These are phyloP conservation scores for Liasis olivaceus DNA, from an alignment of 2,797 vertebrate species.

Conservation along the genomic window DNA sequence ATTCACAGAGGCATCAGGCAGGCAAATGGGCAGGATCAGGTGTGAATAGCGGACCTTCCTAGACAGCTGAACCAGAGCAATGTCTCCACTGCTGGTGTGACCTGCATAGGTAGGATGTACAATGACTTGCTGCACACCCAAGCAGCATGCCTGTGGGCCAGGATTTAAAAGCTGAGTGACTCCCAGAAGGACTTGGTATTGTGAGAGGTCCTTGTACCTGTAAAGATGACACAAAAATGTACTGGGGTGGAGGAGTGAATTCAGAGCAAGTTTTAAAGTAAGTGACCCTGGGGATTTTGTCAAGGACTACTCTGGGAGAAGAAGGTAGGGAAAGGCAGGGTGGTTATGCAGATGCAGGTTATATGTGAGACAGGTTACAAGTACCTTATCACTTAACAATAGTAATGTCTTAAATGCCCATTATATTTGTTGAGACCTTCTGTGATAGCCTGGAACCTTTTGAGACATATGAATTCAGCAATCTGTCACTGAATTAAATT, in stretches of 20 bases:
- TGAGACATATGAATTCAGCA: background rate
- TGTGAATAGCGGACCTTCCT: conserved; percentile 72
- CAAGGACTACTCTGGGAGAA: background rate
- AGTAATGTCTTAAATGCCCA: background rate
- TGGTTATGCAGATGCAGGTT: background rate
- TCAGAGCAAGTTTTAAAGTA: background rate
- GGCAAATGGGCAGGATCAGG: conserved; percentile 76
- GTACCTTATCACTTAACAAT: background rate
- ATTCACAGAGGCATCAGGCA: conserved; percentile 69
- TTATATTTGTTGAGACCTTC: background rate
- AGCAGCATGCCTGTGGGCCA: conserved; percentile 51
- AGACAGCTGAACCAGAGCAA: conserved; percentile 80
- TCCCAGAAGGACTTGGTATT: conserved; percentile 75
- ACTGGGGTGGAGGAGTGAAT: background rate
- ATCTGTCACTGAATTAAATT: background rate
- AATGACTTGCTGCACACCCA: conserved; percentile 63
- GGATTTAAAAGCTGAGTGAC: conserved; percentile 67
- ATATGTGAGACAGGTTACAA: background rate
- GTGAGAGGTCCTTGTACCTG: conserved; percentile 20
- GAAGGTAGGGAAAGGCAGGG: background rate
- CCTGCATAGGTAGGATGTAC: conserved; percentile 74
- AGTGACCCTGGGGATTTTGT: background rate
- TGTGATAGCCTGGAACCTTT: background rate
- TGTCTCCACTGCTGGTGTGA: conserved; percentile 75
- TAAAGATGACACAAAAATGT: background rate